These are phyloP conservation scores for Diabrotica undecimpunctata DNA, from an alignment of 1,140 invertebrate species.

Conservation along the genomic window DNA sequence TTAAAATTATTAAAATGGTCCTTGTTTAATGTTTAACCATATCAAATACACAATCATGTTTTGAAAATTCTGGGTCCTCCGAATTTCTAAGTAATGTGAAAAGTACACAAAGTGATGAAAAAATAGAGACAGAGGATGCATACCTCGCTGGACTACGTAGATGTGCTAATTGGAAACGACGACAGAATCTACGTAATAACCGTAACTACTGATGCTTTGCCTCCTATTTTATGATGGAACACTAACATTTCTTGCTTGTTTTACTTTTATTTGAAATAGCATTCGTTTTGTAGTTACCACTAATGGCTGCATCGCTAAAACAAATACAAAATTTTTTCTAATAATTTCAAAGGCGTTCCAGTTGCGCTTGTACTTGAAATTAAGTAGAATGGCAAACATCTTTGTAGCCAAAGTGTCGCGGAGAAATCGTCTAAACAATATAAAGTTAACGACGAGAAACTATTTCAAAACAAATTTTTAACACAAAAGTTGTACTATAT, in stretches of 20 bases:
- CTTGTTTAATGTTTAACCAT: too few relatives aligned
- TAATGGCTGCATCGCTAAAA: slow-evolving; percentile 1
- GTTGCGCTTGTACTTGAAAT: not conserved
- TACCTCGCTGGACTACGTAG: slow-evolving; percentile 27
- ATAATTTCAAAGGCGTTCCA: not conserved
- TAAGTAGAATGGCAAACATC: not conserved
- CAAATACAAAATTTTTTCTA: not conserved
- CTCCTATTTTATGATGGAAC: slow-evolving; percentile 20
- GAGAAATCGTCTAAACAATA: too few relatives aligned
- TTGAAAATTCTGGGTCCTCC: slow-evolving; percentile 15
- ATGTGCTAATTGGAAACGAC: slow-evolving; percentile 28
- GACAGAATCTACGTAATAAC: slow-evolving; percentile 28
- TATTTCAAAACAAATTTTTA: too few relatives aligned
- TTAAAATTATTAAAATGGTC: too few relatives aligned
- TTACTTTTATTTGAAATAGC: slow-evolving; percentile 13
- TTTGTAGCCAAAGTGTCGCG: not conserved
- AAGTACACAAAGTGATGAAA: slow-evolving; percentile 29
- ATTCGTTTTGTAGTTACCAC: not conserved
- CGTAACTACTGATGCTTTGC: slow-evolving; percentile 22
- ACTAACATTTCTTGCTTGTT: not conserved
- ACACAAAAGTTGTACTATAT: too few relatives aligned
- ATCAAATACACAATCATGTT: too few relatives aligned
- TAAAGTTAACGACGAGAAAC: too few relatives aligned
- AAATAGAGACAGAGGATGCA: slow-evolving; percentile 26
- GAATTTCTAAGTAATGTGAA: slow-evolving; percentile 34